Percentiles rank a stretch among this genome's conserved stretches.
These are phyloP conservation scores for Crypturellus tataupa DNA, from an alignment of 2,797 vertebrate species.

Conservation along the genomic window DNA sequence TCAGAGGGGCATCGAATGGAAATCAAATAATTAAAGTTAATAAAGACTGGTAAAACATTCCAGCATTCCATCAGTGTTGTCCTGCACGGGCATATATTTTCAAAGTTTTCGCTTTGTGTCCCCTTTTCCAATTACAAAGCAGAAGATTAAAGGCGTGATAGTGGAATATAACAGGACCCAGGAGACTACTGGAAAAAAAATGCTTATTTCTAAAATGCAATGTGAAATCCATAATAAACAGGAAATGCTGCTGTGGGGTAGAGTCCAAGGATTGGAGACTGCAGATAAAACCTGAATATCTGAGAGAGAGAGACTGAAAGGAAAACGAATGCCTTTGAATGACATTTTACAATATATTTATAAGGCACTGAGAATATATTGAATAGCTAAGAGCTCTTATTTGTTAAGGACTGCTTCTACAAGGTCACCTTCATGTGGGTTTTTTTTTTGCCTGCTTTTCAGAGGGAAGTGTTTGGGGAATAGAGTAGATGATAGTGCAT, in stretches of 20 bases:
- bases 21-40: background rate
- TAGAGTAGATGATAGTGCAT: background rate
- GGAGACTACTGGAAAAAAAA: background rate
- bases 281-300: background rate
- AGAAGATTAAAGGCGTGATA: background rate
- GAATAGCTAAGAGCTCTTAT: background rate
- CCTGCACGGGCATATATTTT: background rate
- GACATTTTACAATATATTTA: background rate
- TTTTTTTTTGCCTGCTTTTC: background rate
- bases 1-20: background rate
- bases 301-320: background rate
- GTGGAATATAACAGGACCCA: background rate
- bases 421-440: background rate
- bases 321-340: background rate
- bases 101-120: constrained; percentile 11
- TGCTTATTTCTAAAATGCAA: constrained; percentile 2
- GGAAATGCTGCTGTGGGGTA: background rate
- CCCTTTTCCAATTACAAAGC: constrained; percentile 6
- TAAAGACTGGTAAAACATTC: background rate
- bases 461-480: background rate
- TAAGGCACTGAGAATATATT: background rate
- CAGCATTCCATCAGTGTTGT: background rate
- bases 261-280: background rate
- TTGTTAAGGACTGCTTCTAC: background rate
- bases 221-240: constrained; percentile 2